Base-by-base conservation (phyloP, 2,888 invertebrate genomes). In the Sepiola atlantica region DNA sequence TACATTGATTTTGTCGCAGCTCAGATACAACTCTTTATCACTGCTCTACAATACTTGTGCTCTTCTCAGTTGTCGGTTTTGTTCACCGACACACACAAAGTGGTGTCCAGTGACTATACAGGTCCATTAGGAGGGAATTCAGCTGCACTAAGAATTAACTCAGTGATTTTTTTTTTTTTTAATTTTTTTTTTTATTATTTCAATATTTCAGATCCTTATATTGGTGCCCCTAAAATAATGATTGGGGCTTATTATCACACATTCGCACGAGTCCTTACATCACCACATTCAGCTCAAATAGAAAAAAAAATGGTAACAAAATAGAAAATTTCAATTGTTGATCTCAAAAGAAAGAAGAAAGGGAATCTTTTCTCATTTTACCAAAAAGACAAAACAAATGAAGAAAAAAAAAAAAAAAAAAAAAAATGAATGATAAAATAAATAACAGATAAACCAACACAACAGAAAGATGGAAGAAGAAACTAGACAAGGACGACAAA, bases 41-140 rank as follows among this genome's bases (percentile, higher is more conserved):
- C n/a, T 77, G 77, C 77, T 77, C 77, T 77, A 77, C 77, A 77
- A 77, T 77, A 77, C 77, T 77, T 77, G 77, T 77, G 77, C 77
- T 77, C n/a, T n/a, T 77, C n/a, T 28, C 77, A n/a, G n/a, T 77
- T 77, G 61, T 61, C 45, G 45, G 24, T 28, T n/a, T 77, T 28
- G 1, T n/a, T n/a, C n/a, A 10, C n/a, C 14, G 45, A 45, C 45
- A 45, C 45, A 45, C 45, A 45, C 45, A 14, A 8, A 77, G 32
- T 77, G 77, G 32, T 77, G 77, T 77, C n/a, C 45, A 45, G 77
- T n/a, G 77, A 32, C 77, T 77, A 77, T n/a, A 77, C n/a, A n/a
- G 14, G 4, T n/a, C 2, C n/a, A n/a, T n/a, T 2, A 21, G 10
- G 77, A 6, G 16, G n/a, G n/a, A 77, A 77, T 77, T 32, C 77